Evolutionary conservation across 1,140 invertebrate species (phyloP).

Genomic region (Orius insidiosus): DNA sequence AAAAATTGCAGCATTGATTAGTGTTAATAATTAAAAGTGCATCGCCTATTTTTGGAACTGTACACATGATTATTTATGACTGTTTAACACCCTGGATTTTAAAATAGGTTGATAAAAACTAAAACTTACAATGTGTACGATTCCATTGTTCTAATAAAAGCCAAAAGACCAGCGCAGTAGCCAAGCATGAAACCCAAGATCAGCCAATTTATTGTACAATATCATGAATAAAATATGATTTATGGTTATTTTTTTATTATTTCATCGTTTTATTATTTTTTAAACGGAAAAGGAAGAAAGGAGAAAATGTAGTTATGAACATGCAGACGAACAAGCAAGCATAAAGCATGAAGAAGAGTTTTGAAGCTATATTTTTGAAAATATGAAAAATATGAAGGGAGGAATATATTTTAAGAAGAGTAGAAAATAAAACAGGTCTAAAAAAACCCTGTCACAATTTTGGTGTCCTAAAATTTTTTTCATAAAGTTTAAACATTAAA

Average conservation of each 20-base stretch:
- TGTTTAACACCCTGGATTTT: neutral
- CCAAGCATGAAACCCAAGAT: conserved; percentile 13
- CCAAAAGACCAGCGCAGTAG: conserved; percentile 14
- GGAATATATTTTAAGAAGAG: neutral
- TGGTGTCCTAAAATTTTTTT: no score
- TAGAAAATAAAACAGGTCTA: no score
- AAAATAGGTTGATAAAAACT: conserved; percentile 1
- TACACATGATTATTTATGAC: conserved; percentile 3
- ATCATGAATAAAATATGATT: no score
- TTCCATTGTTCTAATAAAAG: conserved; percentile 10
- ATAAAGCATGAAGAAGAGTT: neutral
- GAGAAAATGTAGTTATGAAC: neutral
- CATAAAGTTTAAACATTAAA: no score
- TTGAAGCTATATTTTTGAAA: neutral
- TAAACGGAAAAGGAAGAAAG: neutral
- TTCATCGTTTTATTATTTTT: no score
- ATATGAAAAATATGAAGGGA: neutral
- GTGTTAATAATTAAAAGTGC: conserved; percentile 13
- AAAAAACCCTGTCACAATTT: no score
- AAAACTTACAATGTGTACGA: conserved; percentile 5
- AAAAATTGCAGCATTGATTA: neutral
- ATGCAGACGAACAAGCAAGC: neutral
- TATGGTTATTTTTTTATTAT: neutral
- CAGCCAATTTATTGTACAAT: conserved; percentile 17
- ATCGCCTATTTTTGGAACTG: conserved; percentile 1